phyloP scores from a whole-genome alignment of 2,888 invertebrate species.

The Athetis lepigone region DNA sequence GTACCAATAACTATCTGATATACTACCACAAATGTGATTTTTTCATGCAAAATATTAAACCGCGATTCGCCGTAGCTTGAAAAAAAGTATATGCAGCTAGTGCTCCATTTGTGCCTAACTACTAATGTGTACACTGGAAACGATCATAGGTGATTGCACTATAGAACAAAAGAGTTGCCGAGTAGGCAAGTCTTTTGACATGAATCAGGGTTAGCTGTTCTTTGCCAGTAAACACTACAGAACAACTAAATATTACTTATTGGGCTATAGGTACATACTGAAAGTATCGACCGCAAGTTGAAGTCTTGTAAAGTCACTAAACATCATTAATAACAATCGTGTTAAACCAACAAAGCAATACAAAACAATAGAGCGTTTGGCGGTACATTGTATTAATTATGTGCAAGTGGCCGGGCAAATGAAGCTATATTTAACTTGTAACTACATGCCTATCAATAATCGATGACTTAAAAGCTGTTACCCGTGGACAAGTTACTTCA shows the following conservation, averaged over 20 bases:
- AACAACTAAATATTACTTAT: background rate
- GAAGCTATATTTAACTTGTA: constrained; percentile 34
- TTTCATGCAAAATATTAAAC: constrained; percentile 30
- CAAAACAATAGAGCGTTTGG: constrained; percentile 37
- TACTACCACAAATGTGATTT: constrained; percentile 31
- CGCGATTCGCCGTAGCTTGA: constrained; percentile 9
- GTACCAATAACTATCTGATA: constrained; percentile 23
- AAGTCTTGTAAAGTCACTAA: constrained; percentile 25
- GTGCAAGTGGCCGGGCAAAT: constrained; percentile 35
- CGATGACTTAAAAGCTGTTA: constrained; percentile 33
- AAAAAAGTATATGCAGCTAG: constrained; percentile 26
- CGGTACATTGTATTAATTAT: constrained; percentile 43
- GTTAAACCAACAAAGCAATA: constrained; percentile 36
- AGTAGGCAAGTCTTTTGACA: no score
- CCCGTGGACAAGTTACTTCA: background rate
- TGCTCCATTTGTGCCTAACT: background rate
- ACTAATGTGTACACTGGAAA: constrained; percentile 1
- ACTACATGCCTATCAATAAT: constrained; percentile 24
- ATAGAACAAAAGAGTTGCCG: no score
- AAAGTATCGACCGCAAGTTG: background rate
- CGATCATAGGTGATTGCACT: background rate
- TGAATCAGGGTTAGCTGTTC: background rate
- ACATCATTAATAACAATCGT: constrained; percentile 39
- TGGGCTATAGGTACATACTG: background rate
- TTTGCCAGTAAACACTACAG: background rate